phyloP scores from a whole-genome alignment of 2,888 invertebrate genomes.

The Nymphalis urticae region DNA sequence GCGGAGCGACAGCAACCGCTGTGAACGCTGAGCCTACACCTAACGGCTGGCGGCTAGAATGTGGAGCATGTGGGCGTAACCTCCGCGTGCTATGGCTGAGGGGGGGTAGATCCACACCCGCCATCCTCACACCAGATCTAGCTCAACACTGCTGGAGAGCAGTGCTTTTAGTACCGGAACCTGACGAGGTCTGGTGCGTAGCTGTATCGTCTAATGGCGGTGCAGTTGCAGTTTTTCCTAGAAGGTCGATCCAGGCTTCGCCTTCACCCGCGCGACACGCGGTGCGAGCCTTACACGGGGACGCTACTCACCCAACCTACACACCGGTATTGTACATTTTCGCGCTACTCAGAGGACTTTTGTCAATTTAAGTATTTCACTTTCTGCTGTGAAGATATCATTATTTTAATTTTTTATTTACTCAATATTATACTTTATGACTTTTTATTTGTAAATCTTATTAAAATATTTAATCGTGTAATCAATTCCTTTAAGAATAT shows the following conservation, averaged over 20 bases:
- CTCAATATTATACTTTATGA: neutral
- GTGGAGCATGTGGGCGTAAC: constrained; percentile 69
- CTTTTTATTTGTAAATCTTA: neutral
- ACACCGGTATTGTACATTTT: constrained; percentile 2
- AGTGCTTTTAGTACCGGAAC: constrained; percentile 59
- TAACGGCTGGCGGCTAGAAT: constrained; percentile 70
- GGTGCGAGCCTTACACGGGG: constrained; percentile 57
- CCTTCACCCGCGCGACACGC: constrained; percentile 67
- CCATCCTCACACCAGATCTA: constrained; percentile 56
- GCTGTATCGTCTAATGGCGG: constrained; percentile 57
- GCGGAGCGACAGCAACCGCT: constrained; percentile 67
- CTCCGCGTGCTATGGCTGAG: constrained; percentile 55
- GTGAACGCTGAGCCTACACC: constrained; percentile 55
- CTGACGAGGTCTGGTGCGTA: constrained; percentile 72
- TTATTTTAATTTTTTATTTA: neutral
- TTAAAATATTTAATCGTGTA: no score
- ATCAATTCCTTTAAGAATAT: no score
- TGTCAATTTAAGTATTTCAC: neutral
- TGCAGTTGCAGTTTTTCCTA: constrained; percentile 61
- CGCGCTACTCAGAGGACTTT: neutral
- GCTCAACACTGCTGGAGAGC: constrained; percentile 72
- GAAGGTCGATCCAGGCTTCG: constrained; percentile 51
- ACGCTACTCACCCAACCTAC: constrained; percentile 4
- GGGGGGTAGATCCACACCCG: constrained; percentile 45
- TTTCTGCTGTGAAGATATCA: neutral